phyloP scores from a whole-genome alignment of 2,797 vertebrate genomes.

The Natrix natrix region DNA sequence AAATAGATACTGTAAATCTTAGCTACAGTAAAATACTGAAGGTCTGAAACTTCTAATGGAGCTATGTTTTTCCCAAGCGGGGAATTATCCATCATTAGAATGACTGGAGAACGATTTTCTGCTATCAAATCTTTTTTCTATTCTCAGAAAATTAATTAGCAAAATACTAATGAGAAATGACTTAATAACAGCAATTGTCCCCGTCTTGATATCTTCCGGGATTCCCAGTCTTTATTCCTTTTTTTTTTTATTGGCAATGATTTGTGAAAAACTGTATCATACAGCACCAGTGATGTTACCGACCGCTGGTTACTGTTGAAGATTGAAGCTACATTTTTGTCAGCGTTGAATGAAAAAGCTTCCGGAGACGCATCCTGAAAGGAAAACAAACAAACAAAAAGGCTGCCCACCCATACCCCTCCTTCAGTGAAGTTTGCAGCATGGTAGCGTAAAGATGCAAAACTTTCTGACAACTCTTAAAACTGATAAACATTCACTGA shows the following conservation, averaged over 20 bases:
- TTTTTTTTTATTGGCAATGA: neutral
- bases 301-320: conserved; percentile 6
- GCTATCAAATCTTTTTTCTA: neutral
- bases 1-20: neutral
- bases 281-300: neutral
- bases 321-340: neutral
- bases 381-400: neutral
- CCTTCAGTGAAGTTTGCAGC: neutral
- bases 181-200: conserved; percentile 15
- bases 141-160: conserved; percentile 28
- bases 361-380: neutral
- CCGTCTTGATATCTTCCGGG: conserved; percentile 21
- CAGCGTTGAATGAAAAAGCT: neutral
- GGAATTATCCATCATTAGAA: neutral
- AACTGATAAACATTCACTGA: neutral
- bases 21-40: conserved; percentile 1
- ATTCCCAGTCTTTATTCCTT: neutral
- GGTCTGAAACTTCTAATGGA: neutral
- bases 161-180: conserved; percentile 11
- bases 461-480: neutral
- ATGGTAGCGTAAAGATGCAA: neutral
- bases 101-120: conserved; percentile 22
- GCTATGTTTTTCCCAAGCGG: rapidly evolving
- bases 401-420: neutral
- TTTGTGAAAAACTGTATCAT: neutral